Base-by-base conservation (phyloP, 2,888 invertebrate species). In the Malacosoma neustria region DNA sequence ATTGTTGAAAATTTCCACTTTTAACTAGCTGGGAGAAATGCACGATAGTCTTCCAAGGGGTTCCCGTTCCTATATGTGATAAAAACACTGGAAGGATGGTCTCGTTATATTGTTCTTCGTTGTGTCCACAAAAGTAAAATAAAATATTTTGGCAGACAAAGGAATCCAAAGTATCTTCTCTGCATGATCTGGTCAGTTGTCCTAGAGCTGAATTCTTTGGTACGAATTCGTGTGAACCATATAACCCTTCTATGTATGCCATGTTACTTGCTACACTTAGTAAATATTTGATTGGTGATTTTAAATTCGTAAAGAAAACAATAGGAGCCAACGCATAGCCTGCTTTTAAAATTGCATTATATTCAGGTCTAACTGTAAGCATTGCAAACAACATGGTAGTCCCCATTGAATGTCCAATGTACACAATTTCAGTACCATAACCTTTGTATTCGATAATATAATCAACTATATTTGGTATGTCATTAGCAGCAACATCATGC, bases 401-500 rank as follows among this genome's bases (percentile, higher is more conserved):
- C 1, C 97, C 97, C 91, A 97, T 96, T 0, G 96, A 97, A 71
- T 97, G 96, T 0, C 97, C 98, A 13, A 96, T 87, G 66, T 96
- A 97, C 37, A 89, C 87, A 7, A 86, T 70, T 45, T 73, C 69
- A 1, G 72, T 56, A 11, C 48, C 51, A 3, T 48, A 35, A n/a
- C 71, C 72, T 54, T 81, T 84, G 0, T 60, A 36, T 6, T 63
- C 56, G 12, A 65, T 45, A 9, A 87, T 77, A 40, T 93, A 91
- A 58, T 96, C 91, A 35, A 98, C 89, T 50, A 89, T 89, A 0
- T 94, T 92, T 1, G 98, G 96, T n/a, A 97, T 60, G 73, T 99
- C 98, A 60, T 92, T 89, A 3, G 89, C 50, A 0, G 93, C 97
- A 80, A 96, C 93, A 70, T 98, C 96, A 51, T 97, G 93, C 91